Percentiles rank a stretch among this genome's conserved stretches.
phyloP scores from a whole-genome alignment of 2,888 invertebrate genomes.

The Lasioglossum marginatum region DNA sequence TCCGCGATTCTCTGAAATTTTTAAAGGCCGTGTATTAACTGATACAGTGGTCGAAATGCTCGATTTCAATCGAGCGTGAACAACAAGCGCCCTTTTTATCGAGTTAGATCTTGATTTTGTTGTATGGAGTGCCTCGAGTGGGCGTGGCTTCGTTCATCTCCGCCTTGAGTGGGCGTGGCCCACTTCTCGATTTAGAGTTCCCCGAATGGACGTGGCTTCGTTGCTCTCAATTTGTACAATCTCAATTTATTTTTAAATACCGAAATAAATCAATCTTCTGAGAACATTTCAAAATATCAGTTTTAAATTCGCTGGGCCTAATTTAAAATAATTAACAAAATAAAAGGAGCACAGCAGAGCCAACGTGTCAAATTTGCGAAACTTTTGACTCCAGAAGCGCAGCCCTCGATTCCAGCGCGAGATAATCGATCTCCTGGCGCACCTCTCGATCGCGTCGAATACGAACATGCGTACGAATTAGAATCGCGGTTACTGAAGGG shows the following conservation, averaged over 20 bases:
- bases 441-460: slow-evolving; percentile 23
- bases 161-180: not conserved
- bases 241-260: no score
- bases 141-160: not conserved
- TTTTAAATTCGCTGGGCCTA: not conserved
- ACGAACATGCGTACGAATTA: slow-evolving; percentile 45
- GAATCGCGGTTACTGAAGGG: slow-evolving; percentile 47
- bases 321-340: not conserved
- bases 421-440: not conserved
- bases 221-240: not conserved
- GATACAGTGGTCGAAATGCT: not conserved
- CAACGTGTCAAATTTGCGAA: not conserved
- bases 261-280: not conserved
- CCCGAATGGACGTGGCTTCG: not conserved
- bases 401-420: not conserved
- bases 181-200: no score
- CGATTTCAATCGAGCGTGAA: not conserved
- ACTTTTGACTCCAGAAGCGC: not conserved
- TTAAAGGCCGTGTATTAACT: not conserved
- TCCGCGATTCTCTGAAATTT: not conserved
- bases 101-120: not conserved
- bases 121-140: not conserved
- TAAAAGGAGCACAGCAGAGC: not conserved
- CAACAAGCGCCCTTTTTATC: not conserved
- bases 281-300: not conserved